Evolutionary conservation across 2,113 vertebrate genomes (phyloP), one percentile per base, ranked within the genome.

Genomic region (Tympanuchus pallidicinctus): DNA sequence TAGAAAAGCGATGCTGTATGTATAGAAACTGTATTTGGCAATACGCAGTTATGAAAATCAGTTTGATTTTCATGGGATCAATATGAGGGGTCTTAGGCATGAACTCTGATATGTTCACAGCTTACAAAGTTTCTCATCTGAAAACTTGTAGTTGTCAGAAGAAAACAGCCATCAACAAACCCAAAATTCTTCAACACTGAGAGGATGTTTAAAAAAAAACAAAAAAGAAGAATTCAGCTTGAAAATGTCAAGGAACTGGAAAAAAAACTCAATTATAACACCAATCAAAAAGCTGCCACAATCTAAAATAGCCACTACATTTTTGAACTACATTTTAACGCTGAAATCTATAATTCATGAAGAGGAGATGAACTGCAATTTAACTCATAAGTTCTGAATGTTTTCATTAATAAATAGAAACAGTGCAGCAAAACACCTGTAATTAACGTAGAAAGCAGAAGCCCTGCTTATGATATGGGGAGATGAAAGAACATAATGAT

Each of bases 151-250:
- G 50, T 9, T 48, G 19, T 50, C 61, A 70, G 21, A 80, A 63
- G 57, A 60, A 28, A 32, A 52, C 1, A 36, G 1, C 12, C 38
- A 54, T 8, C 12, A 73, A 3, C 22, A 52, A 64, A 32, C 0
- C 9, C 32, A 4, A 66, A 73, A 73, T 69, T 47, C n/a, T 73
- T 21, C 63, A 45, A 28, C 47, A 59, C 0, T 64, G 61, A 69
- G 67, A 28, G 18, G 11, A 48, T 30, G 48, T 24, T 42, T 43
- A 40, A 13, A 4, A 61, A 11, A 30, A 19, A 4, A 40, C 38
- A 40, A 40, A 40, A 48, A 61, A 36, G 8, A 63, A 70, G 45
- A 63, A 9, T 48, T 80, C 27, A 74, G 36, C 8, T 16, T 70
- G 25, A 57, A 91, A 75, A 54, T 6, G 3, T 30, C 10, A 4